Evolutionary conservation across 2,113 vertebrate species (phyloP), one percentile per base, ranked within the genome.

Genomic region (Brienomyrus longianalis): DNA sequence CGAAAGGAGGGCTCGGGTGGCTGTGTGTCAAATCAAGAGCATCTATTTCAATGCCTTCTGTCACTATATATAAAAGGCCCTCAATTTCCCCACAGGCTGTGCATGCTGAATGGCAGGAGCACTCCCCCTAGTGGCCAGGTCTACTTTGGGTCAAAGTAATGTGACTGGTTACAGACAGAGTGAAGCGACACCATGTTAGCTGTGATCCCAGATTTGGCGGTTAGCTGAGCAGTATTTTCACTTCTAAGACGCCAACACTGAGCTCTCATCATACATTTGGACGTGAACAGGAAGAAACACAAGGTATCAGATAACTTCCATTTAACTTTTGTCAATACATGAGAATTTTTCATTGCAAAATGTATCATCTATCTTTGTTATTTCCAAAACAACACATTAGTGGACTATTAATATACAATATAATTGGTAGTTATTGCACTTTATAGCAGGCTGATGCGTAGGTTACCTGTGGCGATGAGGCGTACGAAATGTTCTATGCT

Each of bases 71-170:
- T 70, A 70, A 70, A 70, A 70, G 35, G 74, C 35, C 74, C 35
- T 43, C 74, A 80, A 19, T 31, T 48, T 86, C 23, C 47, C 83
- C 21, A 27, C 43, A 50, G 43, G 23, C 47, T 52, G 6, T 3
- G 10, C n/a, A 45, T 27, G 4, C 66, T 54, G n/a, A 45, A 50
- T 83, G 48, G 48, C 39, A 31, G 52, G 17, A 89, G 23, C 35
- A 50, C 70, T 50, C 70, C 88, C 70, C 45, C 88, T 89, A 83
- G 70, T 89, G 70, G 48, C 70, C 27, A 83, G 23, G 59, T 77
- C 88, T 48, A 56, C 54, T 88, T 27, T 39, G 1, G 31, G 74
- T 80, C 35, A 48, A 88, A 45, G 15, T n/a, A 50, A 23, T 50
- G n/a, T 1, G 43, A 31, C 47, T 17, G 5, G 45, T 88, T 66